phyloP scores from a whole-genome alignment of 2,797 vertebrate species.

The Anguilla obscura region DNA sequence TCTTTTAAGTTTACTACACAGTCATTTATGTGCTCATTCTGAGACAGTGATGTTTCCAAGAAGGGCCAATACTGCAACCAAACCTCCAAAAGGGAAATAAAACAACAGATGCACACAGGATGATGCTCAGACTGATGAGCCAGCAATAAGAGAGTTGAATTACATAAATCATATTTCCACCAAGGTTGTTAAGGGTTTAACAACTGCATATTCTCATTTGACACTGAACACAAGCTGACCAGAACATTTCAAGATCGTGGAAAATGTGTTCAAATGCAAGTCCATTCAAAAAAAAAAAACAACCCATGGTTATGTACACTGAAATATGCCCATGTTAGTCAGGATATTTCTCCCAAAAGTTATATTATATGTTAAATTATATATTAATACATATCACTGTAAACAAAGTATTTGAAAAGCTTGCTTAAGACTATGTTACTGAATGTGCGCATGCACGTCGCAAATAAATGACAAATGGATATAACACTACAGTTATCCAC shows the following conservation, averaged over 20 bases:
- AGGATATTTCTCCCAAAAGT: background rate
- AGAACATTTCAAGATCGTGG: slow-evolving; percentile 1
- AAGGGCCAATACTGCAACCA: background rate
- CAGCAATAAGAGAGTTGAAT: background rate
- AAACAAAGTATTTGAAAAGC: background rate
- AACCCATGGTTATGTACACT: background rate
- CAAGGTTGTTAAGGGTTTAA: background rate
- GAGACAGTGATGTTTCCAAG: background rate
- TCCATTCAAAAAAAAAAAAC: background rate
- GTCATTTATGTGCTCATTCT: background rate
- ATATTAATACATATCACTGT: background rate
- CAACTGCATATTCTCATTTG: background rate
- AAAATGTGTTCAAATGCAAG: slow-evolving; percentile 18
- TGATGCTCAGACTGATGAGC: background rate
- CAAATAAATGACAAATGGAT: slow-evolving; percentile 16
- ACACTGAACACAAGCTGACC: slow-evolving; percentile 27
- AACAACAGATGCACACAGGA: background rate
- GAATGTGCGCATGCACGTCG: background rate
- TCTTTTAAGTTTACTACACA: background rate
- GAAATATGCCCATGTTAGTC: background rate
- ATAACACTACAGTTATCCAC: background rate
- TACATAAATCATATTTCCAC: background rate
- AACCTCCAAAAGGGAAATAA: background rate
- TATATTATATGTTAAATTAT: background rate
- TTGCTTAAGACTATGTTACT: background rate